Base-by-base conservation (phyloP, 2,888 invertebrate genomes). In the Agriotes lineatus region DNA sequence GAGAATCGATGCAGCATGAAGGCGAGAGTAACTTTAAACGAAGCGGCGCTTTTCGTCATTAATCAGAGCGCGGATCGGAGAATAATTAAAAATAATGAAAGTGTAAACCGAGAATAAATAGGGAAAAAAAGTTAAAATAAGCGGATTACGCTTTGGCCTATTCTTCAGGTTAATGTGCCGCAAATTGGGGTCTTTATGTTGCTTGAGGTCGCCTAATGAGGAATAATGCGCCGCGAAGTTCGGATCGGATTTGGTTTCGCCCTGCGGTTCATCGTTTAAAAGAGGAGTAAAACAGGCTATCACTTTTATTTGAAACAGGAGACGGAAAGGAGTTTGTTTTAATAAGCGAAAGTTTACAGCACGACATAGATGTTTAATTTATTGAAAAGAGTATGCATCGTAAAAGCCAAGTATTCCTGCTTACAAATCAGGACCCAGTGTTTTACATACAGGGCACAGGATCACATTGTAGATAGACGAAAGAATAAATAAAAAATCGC, bases 71-170 rank as follows among this genome's bases (percentile, higher is more conserved):
- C 19, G 56, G 35, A 35, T 56, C 20, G 18, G 22, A 14, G 56
- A 59, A 45, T 45, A 59, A 59, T 59, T 45, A 59, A 59, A 59
- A 59, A 33, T 59, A 59, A 59, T 59, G 44, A 59, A 59, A 57
- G 30, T 45, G 59, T 25, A 59, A 45, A 45, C 59, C 45, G 33
- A 33, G 33, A 59, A 16, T 59, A 45, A 59, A 59, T 44, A 59
- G 37, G 59, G 30, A 59, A 42, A 59, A 45, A 37, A 44, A 59
- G 59, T 44, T 59, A 45, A 45, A 59, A 59, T 59, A 33, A 59
- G 33, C 33, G 45, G 59, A 59, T 45, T 45, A 56, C 10, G 56
- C 39, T 56, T 52, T 52, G 33, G 33, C 52, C 33, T 16, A 30
- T 52, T 52, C 33, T 35, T 52, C 52, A 33, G 35, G 30, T 52